Evolutionary conservation across 2,113 vertebrate species (phyloP).

Genomic region (Cavia porcellus): DNA sequence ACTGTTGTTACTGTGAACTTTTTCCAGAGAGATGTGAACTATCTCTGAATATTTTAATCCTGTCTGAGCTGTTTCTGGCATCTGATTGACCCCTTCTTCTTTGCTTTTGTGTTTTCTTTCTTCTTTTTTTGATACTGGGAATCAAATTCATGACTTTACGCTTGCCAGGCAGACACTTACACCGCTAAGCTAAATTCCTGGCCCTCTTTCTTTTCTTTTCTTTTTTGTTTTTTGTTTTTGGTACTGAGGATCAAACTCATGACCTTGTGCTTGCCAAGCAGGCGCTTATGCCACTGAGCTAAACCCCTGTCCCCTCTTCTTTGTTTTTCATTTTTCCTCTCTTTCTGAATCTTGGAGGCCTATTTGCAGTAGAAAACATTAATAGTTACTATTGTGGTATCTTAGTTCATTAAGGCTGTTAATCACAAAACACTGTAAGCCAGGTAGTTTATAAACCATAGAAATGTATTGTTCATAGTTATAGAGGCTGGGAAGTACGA

Average conservation of each 20-base stretch:
- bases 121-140: no score
- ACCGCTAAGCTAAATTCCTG: no score
- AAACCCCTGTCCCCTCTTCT: background rate
- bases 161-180: no score
- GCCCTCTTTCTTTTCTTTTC: background rate
- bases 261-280: no score
- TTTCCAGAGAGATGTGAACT: constrained; percentile 26
- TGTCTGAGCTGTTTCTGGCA: background rate
- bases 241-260: no score
- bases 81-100: background rate
- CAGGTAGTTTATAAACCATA: background rate
- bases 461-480: background rate
- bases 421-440: background rate
- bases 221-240: background rate
- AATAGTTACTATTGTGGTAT: background rate
- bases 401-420: background rate
- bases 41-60: background rate
- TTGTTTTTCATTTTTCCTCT: background rate
- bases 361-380: constrained; percentile 24
- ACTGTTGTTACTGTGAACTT: constrained; percentile 21
- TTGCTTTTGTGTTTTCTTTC: background rate
- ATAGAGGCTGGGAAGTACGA: background rate
- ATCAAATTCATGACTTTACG: no score
- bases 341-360: background rate
- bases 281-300: no score